Percentiles rank a stretch among this genome's conserved stretches.
These are phyloP conservation scores for Diuraphis noxia DNA, from an alignment of 1,140 invertebrate genomes.

Conservation along the genomic window DNA sequence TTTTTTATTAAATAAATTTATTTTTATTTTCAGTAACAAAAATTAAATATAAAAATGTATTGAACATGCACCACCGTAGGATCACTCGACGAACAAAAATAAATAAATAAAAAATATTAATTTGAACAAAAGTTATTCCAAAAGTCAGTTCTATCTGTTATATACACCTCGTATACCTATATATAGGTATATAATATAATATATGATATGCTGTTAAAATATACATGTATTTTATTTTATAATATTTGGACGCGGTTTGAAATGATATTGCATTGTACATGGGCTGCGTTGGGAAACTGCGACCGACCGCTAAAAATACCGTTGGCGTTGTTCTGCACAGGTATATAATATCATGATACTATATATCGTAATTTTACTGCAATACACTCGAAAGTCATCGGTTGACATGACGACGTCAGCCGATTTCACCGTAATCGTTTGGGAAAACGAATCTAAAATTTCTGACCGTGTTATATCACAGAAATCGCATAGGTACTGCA, in stretches of 20 bases:
- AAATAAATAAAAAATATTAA: too few species aligned
- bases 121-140: too few species aligned
- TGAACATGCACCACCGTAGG: too few species aligned
- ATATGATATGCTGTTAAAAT: too few species aligned
- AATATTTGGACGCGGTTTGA: background rate
- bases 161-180: too few species aligned
- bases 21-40: too few species aligned
- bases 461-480: background rate
- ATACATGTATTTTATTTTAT: background rate
- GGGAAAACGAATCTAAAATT: background rate
- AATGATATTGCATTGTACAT: background rate
- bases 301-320: background rate
- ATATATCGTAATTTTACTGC: background rate
- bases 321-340: too few species aligned
- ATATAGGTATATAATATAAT: too few species aligned
- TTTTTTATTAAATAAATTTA: too few species aligned
- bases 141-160: too few species aligned
- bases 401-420: background rate
- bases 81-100: too few species aligned
- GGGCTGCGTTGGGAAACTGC: background rate
- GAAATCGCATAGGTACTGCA: background rate
- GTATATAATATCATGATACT: background rate
- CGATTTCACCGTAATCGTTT: background rate
- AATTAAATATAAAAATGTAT: too few species aligned
- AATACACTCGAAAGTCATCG: conserved; percentile 1